Conservation (phyloP, 2,888 invertebrate species). For the Orgyia antiqua region DNA sequence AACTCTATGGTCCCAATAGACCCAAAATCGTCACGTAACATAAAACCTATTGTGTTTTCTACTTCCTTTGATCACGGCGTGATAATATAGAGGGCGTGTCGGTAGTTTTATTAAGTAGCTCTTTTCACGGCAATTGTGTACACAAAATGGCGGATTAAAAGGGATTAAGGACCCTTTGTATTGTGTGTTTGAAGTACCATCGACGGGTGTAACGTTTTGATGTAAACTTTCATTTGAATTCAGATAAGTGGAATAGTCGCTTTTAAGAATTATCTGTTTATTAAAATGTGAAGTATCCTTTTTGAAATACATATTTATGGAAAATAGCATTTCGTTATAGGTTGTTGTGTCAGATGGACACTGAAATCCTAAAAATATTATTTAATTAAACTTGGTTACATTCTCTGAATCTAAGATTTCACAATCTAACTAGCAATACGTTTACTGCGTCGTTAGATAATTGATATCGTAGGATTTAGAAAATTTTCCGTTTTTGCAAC, state of each 20-base stretch:
- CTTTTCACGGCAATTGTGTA: conserved; percentile 71
- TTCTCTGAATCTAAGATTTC: too few relatives aligned
- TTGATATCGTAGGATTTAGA: too few relatives aligned
- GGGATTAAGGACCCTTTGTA: conserved; percentile 50
- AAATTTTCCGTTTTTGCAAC: too few relatives aligned
- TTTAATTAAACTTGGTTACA: too few relatives aligned
- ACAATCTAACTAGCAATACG: too few relatives aligned
- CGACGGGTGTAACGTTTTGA: conserved; percentile 20
- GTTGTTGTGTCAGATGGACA: too few relatives aligned
- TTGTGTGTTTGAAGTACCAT: conserved; percentile 38
- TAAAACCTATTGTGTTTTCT: conserved; percentile 55
- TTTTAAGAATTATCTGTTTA: conserved; percentile 12
- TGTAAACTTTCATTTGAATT: conserved; percentile 37
- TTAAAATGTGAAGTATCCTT: neutral
- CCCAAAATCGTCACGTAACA: conserved; percentile 39
- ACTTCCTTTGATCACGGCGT: conserved; percentile 63
- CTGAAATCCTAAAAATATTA: too few relatives aligned
- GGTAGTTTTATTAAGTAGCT: conserved; percentile 51
- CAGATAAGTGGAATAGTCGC: conserved; percentile 24
- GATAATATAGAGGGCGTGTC: conserved; percentile 55
- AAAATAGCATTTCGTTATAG: too few relatives aligned
- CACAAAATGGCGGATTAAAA: conserved; percentile 60
- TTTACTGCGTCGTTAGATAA: too few relatives aligned
- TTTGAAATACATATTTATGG: neutral
- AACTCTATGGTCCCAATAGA: too few relatives aligned